Base-by-base conservation (phyloP, 1,140 invertebrate species). In the Trichonephila inaurata region DNA sequence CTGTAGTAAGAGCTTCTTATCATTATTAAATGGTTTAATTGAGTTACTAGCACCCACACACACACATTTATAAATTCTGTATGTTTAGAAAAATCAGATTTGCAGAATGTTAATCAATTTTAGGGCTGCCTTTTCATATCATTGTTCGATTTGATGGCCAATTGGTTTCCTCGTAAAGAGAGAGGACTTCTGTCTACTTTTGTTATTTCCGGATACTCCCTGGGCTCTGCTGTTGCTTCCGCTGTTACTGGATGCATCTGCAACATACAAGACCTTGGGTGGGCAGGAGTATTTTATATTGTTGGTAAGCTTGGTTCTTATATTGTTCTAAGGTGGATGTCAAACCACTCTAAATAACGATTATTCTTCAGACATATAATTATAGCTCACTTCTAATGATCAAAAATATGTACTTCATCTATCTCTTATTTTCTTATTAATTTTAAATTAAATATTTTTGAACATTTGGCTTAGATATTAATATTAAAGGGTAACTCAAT, bases 141-240 rank as follows among this genome's bases (percentile, higher is more conserved):
- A 12, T 95, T 95, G 95, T 95, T 96, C 90, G 95, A 95, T 10
- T 89, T 97, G 21, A 96, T 95, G 33, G 95, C 95, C 33, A 94
- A 94, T 66, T 95, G 95, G 95, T 94, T 93, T 44, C 91, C 93
- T 7, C 77, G 82, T 14, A 33, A 51, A 44, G 94, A 95, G 44
- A 90, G 94, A 18, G 87, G 94, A 0, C 72, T 88, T 5, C 87
- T 94, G 62, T 83, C 94, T 14, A 83, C 91, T 1, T 69, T 94
- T 64, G 93, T 94, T 19, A 44, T 89, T 58, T 72, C 88, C 2
- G 88, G 88, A 16, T 77, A 89, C 28, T 69, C 64, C n/a, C 10
- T 89, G 1, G 88, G 88, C 12, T 61, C 69, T 3, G n/a, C 61
- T 14, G 33, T 89, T 1, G 64, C 88, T n/a, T 33, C 44, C 0